A percentile compares a stretch with the other conserved stretches of the same genome.
Evolutionary conservation across 1,140 invertebrate genomes (phyloP).

Genomic region (Cataglyphis hispanica): DNA sequence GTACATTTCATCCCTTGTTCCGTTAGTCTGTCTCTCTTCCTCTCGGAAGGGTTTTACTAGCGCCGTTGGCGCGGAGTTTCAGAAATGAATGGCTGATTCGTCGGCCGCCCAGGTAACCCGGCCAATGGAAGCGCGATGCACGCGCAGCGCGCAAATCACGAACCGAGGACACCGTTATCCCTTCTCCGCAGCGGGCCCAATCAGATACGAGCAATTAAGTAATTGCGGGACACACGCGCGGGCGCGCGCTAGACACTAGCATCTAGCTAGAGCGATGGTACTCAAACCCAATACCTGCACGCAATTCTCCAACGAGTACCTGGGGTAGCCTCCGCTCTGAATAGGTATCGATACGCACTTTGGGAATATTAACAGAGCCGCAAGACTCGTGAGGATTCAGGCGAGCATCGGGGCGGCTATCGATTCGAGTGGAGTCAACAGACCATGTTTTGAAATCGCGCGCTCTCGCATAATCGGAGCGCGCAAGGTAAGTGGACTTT

Average conservation of each 20-base stretch:
- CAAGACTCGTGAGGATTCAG: conserved; percentile 46
- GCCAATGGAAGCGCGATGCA: conserved; percentile 60
- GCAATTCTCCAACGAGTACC: conserved; percentile 35
- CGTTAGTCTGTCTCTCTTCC: neutral
- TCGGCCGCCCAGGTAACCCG: conserved; percentile 50
- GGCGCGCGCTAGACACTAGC: conserved; percentile 19
- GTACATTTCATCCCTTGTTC: neutral
- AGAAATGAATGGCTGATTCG: conserved; percentile 68
- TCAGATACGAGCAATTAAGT: conserved; percentile 73
- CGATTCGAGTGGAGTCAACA: conserved; percentile 40
- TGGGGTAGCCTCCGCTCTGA: neutral
- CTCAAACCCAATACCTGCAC: conserved; percentile 37
- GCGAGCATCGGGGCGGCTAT: conserved; percentile 18
- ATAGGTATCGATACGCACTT: conserved; percentile 53
- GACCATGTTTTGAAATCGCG: conserved; percentile 45
- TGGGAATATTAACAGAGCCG: conserved; percentile 51
- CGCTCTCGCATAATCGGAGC: conserved; percentile 25
- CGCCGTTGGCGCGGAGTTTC: conserved; percentile 44
- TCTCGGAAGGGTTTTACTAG: conserved; percentile 40
- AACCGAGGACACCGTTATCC: conserved; percentile 39
- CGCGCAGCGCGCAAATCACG: conserved; percentile 62
- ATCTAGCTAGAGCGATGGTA: conserved; percentile 27
- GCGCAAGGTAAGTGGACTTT: neutral
- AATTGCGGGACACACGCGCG: conserved; percentile 43
- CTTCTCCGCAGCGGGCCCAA: conserved; percentile 52